A percentile compares a stretch with the other conserved stretches of the same genome.
These are phyloP conservation scores for Pogoniulus pusillus DNA, from an alignment of 2,797 vertebrate species.

Conservation along the genomic window DNA sequence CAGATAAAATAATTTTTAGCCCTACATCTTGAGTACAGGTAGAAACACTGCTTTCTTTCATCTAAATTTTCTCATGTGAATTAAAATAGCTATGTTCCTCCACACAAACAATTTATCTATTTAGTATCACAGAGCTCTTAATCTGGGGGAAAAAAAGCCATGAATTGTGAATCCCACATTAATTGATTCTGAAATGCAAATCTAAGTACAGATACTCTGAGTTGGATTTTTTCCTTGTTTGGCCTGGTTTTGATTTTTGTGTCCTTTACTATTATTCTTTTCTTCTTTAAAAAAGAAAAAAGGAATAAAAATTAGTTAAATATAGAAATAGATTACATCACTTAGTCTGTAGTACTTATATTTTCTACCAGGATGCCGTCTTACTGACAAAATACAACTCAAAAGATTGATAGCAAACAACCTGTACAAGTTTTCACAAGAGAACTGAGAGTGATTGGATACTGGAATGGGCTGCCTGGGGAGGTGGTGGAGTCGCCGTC, in stretches of 20 bases:
- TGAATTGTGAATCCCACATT: conserved; percentile 6
- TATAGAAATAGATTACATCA: conserved; percentile 53
- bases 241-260: neutral
- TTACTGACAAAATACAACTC: conserved; percentile 66
- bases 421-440: conserved; percentile 65
- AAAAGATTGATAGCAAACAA: conserved; percentile 68
- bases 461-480: too few relatives aligned
- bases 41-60: neutral
- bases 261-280: neutral
- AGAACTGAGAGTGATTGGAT: too few relatives aligned
- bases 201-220: neutral
- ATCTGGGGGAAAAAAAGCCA: neutral
- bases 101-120: neutral
- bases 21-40: neutral
- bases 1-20: neutral
- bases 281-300: neutral
- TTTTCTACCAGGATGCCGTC: conserved; percentile 59
- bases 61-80: neutral
- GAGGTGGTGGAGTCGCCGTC: too few relatives aligned
- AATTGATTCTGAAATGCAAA: conserved; percentile 24
- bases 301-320: neutral
- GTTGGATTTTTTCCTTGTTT: neutral
- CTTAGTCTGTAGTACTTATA: conserved; percentile 28
- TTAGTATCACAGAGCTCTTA: neutral
- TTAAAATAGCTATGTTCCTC: neutral